Base-by-base conservation (phyloP, 2,113 vertebrate species). In the Balaeniceps rex region DNA sequence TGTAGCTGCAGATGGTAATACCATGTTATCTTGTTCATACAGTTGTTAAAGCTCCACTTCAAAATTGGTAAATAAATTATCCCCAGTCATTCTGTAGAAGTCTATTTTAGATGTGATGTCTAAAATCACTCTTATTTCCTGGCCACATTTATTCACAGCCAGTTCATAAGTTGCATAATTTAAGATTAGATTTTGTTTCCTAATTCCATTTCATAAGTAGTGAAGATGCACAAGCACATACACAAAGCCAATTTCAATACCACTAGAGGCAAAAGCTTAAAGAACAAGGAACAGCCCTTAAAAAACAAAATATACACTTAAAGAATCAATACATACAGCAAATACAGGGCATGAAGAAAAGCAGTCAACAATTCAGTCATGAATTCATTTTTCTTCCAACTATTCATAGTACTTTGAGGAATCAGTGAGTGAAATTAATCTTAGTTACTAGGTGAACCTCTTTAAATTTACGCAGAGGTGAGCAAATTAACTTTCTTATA, bases 271-370 rank as follows among this genome's bases (percentile, higher is more conserved):
- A 88, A 76, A 85, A 57, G 8, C 5, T 80, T 60, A 23, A 93
- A 54, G 14, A 93, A n/a, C 1, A 1, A 80, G 10, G 1, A 33
- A 3, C 2, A 54, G 3, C 1, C 26, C 14, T 83, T 76, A n/a
- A 60, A 82, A 19, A 87, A 70, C 15, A 79, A 91, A 36, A 88
- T 26, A 40, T 6, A 11, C 8, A 22, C 9, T 78, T 68, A 33
- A 58, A 52, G n/a, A 54, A 46, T 58, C 31, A 63, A 64, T 38
- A 19, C 6, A 44, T 3, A 19, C 2, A 82, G 7, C 4, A 63
- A 70, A 64, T 40, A 49, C 1, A 15, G 21, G 9, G 3, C 10
- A 52, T 11, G 6, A 82, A 72, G n/a, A 38, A 3, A 68, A 69
- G 8, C 4, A 54, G 26, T 31, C 28, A 83, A 38, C 5, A 78